Evolutionary conservation across 2,888 invertebrate genomes (phyloP).

Genomic region (Acronicta psi): DNA sequence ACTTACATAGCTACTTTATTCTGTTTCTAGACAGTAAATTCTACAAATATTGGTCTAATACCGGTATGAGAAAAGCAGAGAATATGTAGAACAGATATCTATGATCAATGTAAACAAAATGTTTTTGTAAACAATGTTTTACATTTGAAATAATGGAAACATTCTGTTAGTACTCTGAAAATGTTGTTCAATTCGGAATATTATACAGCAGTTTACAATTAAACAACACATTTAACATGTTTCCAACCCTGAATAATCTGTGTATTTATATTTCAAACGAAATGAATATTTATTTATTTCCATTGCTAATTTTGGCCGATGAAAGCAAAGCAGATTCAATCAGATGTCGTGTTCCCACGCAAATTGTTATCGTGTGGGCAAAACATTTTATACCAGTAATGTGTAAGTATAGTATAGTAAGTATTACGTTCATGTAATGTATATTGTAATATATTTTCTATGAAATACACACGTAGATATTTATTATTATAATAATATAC

Average conservation of each 20-base stretch:
- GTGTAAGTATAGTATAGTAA: too few relatives aligned
- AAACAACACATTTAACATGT: conserved; percentile 26
- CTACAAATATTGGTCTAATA: too few relatives aligned
- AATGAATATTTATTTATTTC: conserved; percentile 47
- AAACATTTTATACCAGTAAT: conserved; percentile 23
- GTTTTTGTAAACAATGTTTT: not conserved
- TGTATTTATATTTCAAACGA: conserved; percentile 47
- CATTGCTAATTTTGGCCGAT: conserved; percentile 38
- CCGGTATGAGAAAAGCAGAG: not conserved
- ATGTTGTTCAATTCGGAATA: not conserved
- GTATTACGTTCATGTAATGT: conserved; percentile 11
- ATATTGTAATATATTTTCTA: too few relatives aligned
- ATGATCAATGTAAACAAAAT: not conserved
- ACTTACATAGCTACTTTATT: too few relatives aligned
- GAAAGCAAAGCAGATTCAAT: conserved; percentile 28
- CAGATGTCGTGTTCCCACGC: conserved; percentile 39
- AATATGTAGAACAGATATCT: not conserved
- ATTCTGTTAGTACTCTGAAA: not conserved
- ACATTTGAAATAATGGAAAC: too few relatives aligned
- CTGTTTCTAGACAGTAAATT: too few relatives aligned
- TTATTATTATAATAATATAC: too few relatives aligned
- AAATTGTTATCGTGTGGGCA: conserved; percentile 8
- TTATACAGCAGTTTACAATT: conserved; percentile 30
- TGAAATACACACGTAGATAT: too few relatives aligned
- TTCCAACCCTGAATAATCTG: conserved; percentile 20